Percentiles rank a stretch among this genome's conserved stretches.
These are phyloP conservation scores for Siderastrea siderea DNA, from an alignment of 92 coral and sea anemone genomes.

Conservation along the genomic window DNA sequence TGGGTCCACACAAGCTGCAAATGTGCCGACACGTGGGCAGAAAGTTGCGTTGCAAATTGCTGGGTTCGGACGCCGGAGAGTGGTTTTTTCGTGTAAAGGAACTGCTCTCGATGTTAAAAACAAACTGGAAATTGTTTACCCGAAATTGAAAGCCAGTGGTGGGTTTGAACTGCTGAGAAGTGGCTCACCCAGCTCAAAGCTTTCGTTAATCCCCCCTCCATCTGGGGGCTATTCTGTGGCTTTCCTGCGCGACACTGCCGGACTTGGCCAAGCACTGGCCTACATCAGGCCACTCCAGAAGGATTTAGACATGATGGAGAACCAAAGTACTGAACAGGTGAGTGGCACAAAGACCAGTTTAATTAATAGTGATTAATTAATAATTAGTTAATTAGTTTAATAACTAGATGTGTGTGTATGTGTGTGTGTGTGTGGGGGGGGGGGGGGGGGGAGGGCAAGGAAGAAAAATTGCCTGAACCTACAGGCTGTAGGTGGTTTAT, in stretches of 20 bases:
- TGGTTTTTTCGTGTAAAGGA: slow-evolving; percentile 45
- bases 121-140: slow-evolving; percentile 39
- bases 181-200: slow-evolving; percentile 23
- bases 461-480: neutral
- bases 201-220: slow-evolving; percentile 31
- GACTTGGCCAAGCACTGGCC: slow-evolving; percentile 64
- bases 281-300: slow-evolving; percentile 57
- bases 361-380: too few relatives aligned
- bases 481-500: neutral
- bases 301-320: slow-evolving; percentile 20
- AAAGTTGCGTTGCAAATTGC: slow-evolving; percentile 46
- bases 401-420: too few relatives aligned
- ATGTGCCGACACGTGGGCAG: slow-evolving; percentile 39
- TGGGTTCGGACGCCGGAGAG: slow-evolving; percentile 55
- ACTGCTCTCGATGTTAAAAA: slow-evolving; percentile 30
- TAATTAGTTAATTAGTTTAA: too few relatives aligned
- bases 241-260: slow-evolving; percentile 52
- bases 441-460: neutral
- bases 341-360: neutral
- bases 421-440: neutral
- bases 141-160: slow-evolving; percentile 41
- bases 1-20: neutral
- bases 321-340: neutral
- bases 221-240: slow-evolving; percentile 58
- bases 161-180: slow-evolving; percentile 50